A percentile compares a stretch with the other conserved stretches of the same genome.
Conservation (phyloP, 2,113 vertebrate species). For the Stegastes partitus region DNA sequence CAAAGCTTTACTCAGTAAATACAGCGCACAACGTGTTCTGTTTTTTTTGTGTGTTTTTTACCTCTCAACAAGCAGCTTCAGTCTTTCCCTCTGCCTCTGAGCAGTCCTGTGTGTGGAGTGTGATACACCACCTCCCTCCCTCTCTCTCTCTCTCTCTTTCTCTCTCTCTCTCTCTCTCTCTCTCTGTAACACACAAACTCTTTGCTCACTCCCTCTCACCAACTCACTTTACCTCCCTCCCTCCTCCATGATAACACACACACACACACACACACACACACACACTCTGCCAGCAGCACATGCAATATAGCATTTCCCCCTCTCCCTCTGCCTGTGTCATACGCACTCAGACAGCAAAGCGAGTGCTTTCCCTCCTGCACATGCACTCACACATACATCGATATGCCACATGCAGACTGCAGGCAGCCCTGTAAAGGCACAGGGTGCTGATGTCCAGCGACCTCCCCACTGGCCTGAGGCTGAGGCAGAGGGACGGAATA, state of each 20-base stretch:
- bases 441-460: constrained; percentile 50
- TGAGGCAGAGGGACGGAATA: constrained; percentile 11
- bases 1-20: constrained; percentile 30
- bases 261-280: constrained; percentile 25
- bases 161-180: constrained; percentile 28
- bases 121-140: constrained; percentile 50
- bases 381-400: constrained; percentile 26
- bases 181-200: constrained; percentile 29
- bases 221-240: constrained; percentile 50
- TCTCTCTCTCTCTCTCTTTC: constrained; percentile 30
- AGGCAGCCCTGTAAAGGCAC: constrained; percentile 36
- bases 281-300: constrained; percentile 59
- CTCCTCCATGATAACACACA: constrained; percentile 43
- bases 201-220: constrained; percentile 47
- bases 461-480: constrained; percentile 40
- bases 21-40: constrained; percentile 27
- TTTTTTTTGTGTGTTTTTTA: constrained; percentile 61
- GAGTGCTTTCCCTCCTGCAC: constrained; percentile 33
- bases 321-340: constrained; percentile 34
- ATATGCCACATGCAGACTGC: constrained; percentile 26
- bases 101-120: constrained; percentile 65
- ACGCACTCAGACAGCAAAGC: constrained; percentile 14
- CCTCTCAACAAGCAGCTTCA: constrained; percentile 77
- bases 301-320: constrained; percentile 30
- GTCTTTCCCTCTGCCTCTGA: constrained; percentile 71